Evolutionary conservation across 2,797 vertebrate genomes (phyloP).

Genomic region (Alca torda): DNA sequence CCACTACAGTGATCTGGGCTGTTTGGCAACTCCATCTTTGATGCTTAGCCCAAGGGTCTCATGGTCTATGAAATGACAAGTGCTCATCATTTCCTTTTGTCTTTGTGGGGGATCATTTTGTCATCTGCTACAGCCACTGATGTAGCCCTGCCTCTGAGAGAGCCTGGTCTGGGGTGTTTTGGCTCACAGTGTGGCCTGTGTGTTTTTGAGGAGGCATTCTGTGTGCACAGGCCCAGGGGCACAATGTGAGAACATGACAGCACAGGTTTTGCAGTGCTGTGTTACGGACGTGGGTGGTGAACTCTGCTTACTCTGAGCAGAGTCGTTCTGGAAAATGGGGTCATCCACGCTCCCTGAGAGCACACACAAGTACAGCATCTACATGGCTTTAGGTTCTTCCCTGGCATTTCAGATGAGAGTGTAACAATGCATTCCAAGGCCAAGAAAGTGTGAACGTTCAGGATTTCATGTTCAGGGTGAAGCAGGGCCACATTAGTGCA

Average conservation of each 20-base stretch:
- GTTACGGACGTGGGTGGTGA: accelerated
- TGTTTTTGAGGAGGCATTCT: neutral
- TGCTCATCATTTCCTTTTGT: neutral
- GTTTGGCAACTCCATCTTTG: neutral
- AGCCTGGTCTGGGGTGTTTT: neutral
- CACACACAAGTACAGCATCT: neutral
- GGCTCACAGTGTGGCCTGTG: neutral
- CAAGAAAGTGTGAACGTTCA: neutral
- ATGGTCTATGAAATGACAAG: neutral
- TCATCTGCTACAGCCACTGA: neutral
- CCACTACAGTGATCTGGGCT: neutral
- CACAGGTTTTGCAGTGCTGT: neutral
- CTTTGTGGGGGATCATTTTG: neutral
- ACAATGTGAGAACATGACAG: neutral
- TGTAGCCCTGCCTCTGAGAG: neutral
- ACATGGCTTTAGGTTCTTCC: neutral
- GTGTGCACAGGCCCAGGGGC: neutral
- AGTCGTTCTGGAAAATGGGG: neutral
- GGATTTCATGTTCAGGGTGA: neutral
- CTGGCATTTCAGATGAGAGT: neutral
- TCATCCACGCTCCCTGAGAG: neutral
- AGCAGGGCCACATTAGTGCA: neutral
- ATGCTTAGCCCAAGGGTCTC: neutral
- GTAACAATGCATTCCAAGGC: neutral
- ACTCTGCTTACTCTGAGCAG: neutral